Base-by-base conservation (phyloP, 92 coral and sea anemone species). In the Phenganax marumi region DNA sequence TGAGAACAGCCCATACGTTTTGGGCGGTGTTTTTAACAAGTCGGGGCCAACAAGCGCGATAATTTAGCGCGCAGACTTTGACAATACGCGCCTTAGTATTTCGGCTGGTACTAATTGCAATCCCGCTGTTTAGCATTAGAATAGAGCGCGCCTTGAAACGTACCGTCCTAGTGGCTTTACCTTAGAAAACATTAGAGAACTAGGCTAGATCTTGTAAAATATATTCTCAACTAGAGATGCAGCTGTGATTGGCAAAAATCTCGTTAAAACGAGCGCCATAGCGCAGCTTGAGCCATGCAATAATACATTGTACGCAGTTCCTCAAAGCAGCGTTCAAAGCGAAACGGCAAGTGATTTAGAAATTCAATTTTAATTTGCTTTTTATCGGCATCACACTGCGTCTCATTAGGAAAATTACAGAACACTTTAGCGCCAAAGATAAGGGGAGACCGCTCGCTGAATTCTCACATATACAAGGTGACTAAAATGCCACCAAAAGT, bases 331-430 rank as follows among this genome's bases (percentile, higher is more conserved):
- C 54, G 81, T 76, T 56, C 81, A 76, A 76, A 76, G 81, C 52
- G 81, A 26, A 54, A 76, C 81, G 81, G 54, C 81, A 55, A 56
- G 68, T 76, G 68, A 76, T 76, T 76, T 54, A 55, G 81, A 76
- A 76, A 76, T 76, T 76, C 26, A 76, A 54, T 76, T 76, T 76
- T 76, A 76, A 76, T 76, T 76, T 76, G 81, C 54, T 76, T 76
- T 76, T 76, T 76, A 76, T 76, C 81, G 81, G 81, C 81, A 76
- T 43, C 81, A 76, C 54, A 76, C 81, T 22, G 81, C 81, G 81
- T 49, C 81, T 76, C 81, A 76, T 76, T 76, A 76, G 46, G 39
- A 12, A 56, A 76, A 54, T 76, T 76, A 76, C 23, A 76, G 68
- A 56, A 76, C 81, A 56, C 81, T 76, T 76, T 76, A 24, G 25